Conservation (phyloP, 2,797 vertebrate genomes). For the Anableps anableps region DNA sequence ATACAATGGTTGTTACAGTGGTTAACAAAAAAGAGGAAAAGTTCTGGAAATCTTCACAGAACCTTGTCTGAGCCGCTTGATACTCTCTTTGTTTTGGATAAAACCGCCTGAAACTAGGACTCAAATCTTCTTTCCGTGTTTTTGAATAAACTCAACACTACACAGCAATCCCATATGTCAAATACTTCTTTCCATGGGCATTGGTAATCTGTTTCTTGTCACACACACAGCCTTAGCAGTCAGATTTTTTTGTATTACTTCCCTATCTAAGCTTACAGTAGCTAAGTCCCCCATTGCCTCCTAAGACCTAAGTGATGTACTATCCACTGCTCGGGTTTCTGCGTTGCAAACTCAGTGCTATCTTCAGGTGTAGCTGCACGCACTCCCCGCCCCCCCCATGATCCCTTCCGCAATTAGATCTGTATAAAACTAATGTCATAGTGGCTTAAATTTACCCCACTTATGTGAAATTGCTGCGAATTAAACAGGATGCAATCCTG, state of each 20-base stretch:
- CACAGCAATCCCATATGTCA: conserved; percentile 69
- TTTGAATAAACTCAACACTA: conserved; percentile 70
- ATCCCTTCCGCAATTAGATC: conserved; percentile 84
- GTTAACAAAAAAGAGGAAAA: conserved; percentile 61
- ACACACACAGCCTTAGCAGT: conserved; percentile 66
- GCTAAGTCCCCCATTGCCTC: conserved; percentile 77
- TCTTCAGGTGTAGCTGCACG: conserved; percentile 82
- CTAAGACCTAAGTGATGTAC: conserved; percentile 73
- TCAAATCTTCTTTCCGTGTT: conserved; percentile 65
- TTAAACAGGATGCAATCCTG: conserved; percentile 81
- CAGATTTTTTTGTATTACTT: conserved; percentile 72
- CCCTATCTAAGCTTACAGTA: conserved; percentile 74
- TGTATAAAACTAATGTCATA: conserved; percentile 83
- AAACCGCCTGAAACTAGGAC: conserved; percentile 48
- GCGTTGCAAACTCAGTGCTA: conserved; percentile 71
- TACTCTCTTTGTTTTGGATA: conserved; percentile 71
- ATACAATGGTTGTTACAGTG: conserved; percentile 32
- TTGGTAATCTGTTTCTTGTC: conserved; percentile 79
- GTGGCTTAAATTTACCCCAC: conserved; percentile 85
- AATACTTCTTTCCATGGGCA: conserved; percentile 64
- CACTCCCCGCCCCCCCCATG: conserved; percentile 61
- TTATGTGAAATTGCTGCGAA: conserved; percentile 79
- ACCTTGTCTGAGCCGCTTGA: conserved; percentile 49
- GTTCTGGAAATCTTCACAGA: conserved; percentile 74
- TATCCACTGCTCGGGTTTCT: conserved; percentile 71